phyloP scores from a whole-genome alignment of 2,888 invertebrate genomes.

The Meloe dianella region DNA sequence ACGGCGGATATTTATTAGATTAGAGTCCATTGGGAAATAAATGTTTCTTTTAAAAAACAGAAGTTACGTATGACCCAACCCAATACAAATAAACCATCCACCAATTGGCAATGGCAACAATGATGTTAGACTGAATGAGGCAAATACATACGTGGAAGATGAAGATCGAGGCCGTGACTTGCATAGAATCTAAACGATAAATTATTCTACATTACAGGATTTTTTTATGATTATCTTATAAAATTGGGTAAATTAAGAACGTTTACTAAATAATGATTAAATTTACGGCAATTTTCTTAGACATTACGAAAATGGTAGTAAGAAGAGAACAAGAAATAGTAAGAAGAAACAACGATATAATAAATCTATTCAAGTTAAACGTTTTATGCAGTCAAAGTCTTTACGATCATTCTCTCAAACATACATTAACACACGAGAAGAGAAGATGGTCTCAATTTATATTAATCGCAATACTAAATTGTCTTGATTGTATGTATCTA shows the following conservation, averaged over 20 bases:
- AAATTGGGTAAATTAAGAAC: neutral
- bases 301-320: neutral
- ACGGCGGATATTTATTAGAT: no score
- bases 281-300: neutral
- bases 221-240: no score
- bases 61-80: no score
- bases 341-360: neutral
- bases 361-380: constrained; percentile 9
- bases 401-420: neutral
- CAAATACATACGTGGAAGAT: no score
- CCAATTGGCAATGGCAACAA: no score
- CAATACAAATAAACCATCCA: no score
- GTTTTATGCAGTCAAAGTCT: constrained; percentile 6
- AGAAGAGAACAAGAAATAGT: neutral
- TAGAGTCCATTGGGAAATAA: no score
- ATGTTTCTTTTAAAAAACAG: no score
- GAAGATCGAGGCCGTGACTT: no score
- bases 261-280: neutral
- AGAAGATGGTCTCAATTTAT: neutral
- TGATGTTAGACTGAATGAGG: no score
- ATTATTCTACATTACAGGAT: no score
- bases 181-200: no score
- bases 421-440: constrained; percentile 1
- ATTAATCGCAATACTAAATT: constrained; percentile 8
- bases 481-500: constrained; percentile 7